Evolutionary conservation across 2,888 invertebrate genomes (phyloP).

Genomic region (Hermaeophaga mercurialis): DNA sequence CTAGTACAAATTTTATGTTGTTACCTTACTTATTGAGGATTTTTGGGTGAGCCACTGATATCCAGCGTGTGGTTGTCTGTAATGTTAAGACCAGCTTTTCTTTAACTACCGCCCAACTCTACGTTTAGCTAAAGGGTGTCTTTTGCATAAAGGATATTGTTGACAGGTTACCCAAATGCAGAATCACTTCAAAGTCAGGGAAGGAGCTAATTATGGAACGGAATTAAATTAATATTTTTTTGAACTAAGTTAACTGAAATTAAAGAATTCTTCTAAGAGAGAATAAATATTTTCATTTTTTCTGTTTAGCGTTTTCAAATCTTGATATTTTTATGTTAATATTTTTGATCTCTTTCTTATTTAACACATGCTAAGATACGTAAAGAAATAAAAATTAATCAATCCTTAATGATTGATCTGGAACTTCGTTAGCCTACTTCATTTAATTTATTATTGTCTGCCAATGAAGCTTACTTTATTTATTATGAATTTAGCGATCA

Average conservation of each 20-base stretch:
- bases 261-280: no score
- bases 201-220: neutral
- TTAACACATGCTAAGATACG: no score
- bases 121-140: neutral
- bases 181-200: neutral
- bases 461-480: constrained; percentile 23
- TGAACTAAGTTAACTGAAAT: neutral
- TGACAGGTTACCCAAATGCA: neutral
- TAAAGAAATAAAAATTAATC: no score
- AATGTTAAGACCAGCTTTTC: neutral
- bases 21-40: no score
- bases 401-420: neutral
- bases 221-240: neutral
- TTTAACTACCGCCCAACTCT: neutral
- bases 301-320: neutral
- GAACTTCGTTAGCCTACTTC: neutral
- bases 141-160: constrained; percentile 2
- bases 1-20: no score
- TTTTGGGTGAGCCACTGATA: neutral
- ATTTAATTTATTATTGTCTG: constrained; percentile 6
- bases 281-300: neutral
- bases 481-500: constrained; percentile 20
- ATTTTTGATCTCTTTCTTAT: neutral
- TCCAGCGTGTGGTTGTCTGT: neutral
- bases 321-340: neutral